Evolutionary conservation across 1,140 invertebrate species (phyloP).

Genomic region (Micrasema longulum): DNA sequence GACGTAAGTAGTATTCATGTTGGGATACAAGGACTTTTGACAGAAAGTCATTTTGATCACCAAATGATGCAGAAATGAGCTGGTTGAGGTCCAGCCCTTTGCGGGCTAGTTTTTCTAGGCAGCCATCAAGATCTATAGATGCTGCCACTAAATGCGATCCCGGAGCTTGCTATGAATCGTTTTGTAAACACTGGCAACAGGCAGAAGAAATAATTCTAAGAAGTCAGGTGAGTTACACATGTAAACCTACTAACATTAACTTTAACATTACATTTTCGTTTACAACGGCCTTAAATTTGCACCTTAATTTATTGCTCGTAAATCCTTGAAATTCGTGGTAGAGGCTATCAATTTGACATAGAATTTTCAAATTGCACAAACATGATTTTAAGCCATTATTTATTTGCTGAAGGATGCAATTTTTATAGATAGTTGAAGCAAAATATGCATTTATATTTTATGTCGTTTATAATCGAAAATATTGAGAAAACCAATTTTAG

Average conservation of each 20-base stretch:
- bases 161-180: constrained; percentile 89
- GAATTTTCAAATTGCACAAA: too few relatives aligned
- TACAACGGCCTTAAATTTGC: too few relatives aligned
- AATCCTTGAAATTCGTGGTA: too few relatives aligned
- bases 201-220: constrained; percentile 85
- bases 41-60: constrained; percentile 26
- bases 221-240: constrained; percentile 67
- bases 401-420: too few relatives aligned
- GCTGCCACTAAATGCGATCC: constrained; percentile 69
- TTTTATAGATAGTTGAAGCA: too few relatives aligned
- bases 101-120: constrained; percentile 68
- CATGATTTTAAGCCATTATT: too few relatives aligned
- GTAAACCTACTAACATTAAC: too few relatives aligned
- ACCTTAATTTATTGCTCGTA: too few relatives aligned
- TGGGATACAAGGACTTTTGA: constrained; percentile 9
- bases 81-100: constrained; percentile 74
- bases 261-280: not conserved
- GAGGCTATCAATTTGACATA: too few relatives aligned
- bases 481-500: too few relatives aligned
- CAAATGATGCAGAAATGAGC: constrained; percentile 67
- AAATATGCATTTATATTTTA: too few relatives aligned
- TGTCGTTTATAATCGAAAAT: too few relatives aligned
- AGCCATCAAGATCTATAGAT: constrained; percentile 60
- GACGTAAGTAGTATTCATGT: constrained; percentile 12
- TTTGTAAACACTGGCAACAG: constrained; percentile 95